A percentile compares a stretch with the other conserved stretches of the same genome.
Evolutionary conservation across 2,797 vertebrate species (phyloP).

Genomic region (Pipistrellus kuhlii): DNA sequence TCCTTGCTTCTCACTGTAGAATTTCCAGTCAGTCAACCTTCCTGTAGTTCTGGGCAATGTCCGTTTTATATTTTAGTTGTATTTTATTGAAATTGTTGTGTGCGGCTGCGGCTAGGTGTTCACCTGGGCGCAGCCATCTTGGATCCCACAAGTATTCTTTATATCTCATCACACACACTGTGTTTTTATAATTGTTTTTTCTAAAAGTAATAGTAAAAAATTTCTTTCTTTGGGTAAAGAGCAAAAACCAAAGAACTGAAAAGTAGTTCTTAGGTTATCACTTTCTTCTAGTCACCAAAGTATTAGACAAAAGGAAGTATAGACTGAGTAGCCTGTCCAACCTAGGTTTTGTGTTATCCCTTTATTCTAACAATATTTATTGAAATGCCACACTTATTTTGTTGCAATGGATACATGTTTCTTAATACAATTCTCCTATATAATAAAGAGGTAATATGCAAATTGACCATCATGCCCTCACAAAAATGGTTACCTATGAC

Average conservation of each 20-base stretch:
- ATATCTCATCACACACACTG: too few species aligned
- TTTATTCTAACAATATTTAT: background rate
- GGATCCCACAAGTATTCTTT: background rate
- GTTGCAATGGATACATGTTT: conserved; percentile 40
- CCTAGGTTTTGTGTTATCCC: background rate
- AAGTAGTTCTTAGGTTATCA: conserved; percentile 10
- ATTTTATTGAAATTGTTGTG: too few species aligned
- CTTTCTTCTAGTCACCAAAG: background rate
- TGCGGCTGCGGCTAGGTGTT: too few species aligned
- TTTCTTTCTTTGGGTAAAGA: conserved; percentile 17
- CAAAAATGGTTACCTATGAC: too few species aligned
- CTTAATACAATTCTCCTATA: background rate
- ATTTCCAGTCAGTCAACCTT: too few species aligned
- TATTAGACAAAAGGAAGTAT: background rate
- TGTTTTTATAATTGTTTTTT: conserved; percentile 6
- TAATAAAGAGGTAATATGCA: too few species aligned
- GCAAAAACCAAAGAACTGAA: conserved; percentile 8
- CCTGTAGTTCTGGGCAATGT: too few species aligned
- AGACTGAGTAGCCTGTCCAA: background rate
- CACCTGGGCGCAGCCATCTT: too few species aligned
- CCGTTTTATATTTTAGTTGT: too few species aligned
- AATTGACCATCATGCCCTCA: too few species aligned
- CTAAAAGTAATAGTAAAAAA: conserved; percentile 2
- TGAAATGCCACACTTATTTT: background rate
- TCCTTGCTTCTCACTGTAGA: too few species aligned